Conservation (phyloP, 2,113 vertebrate species). For the Microcebus murinus region DNA sequence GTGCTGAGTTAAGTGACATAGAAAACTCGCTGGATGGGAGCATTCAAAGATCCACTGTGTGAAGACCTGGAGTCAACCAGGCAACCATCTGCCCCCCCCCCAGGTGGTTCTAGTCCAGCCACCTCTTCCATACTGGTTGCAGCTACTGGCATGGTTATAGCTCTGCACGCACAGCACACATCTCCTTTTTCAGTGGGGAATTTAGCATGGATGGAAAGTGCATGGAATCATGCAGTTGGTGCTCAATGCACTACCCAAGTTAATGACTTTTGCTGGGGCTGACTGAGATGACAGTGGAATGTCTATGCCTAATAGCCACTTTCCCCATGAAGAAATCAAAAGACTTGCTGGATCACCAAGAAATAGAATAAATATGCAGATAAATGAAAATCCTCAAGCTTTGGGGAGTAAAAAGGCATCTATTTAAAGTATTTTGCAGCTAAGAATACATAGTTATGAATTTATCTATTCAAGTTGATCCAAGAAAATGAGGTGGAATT, state of each 20-base stretch:
- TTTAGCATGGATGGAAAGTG: not conserved
- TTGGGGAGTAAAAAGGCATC: not conserved
- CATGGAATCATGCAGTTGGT: accelerated
- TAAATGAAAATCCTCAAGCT: not conserved
- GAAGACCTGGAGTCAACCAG: not conserved
- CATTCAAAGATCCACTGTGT: not conserved
- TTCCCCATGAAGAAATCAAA: not conserved
- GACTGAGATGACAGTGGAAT: not conserved
- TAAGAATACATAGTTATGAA: not conserved
- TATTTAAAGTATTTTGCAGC: not conserved
- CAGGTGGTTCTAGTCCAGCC: not conserved
- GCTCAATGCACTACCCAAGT: not conserved
- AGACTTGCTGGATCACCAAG: not conserved
- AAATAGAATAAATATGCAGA: not conserved
- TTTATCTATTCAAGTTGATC: not conserved
- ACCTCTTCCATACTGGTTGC: not conserved
- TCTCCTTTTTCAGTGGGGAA: not conserved
- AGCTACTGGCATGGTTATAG: not conserved
- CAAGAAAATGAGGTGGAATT: not conserved
- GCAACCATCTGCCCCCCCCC: not conserved
- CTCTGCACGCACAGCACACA: not conserved
- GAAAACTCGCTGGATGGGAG: not conserved
- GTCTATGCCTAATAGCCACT: not conserved
- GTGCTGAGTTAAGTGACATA: not conserved
- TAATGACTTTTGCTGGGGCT: not conserved